These are phyloP conservation scores for Clytia hemisphaerica DNA, from an alignment of 30 jellyfish, hydroid and myxozoan species.

Conservation along the genomic window DNA sequence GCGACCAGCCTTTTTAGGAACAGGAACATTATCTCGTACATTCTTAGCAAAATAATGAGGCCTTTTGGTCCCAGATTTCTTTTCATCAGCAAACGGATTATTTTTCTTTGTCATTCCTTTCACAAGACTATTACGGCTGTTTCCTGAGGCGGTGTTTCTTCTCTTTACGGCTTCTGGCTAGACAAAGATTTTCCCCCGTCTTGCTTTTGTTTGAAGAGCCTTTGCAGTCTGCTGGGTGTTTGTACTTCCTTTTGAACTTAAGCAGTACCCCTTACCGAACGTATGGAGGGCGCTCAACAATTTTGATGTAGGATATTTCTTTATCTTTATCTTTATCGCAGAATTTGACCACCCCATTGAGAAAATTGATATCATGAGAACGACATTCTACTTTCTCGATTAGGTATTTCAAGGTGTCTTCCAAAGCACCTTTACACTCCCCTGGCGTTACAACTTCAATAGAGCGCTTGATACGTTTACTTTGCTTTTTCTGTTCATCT, in stretches of 20 bases:
- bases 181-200: conserved; percentile 4
- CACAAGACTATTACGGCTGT: no score
- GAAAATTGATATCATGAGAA: not conserved
- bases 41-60: conserved; percentile 11
- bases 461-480: no score
- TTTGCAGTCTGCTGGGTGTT: not conserved
- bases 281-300: conserved; percentile 1
- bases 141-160: no score
- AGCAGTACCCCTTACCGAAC: no score
- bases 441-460: not conserved
- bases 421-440: not conserved
- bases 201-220: not conserved
- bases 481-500: no score
- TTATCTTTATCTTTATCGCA: not conserved
- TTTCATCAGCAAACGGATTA: not conserved
- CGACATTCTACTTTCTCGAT: not conserved
- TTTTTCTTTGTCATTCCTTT: not conserved
- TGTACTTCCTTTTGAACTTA: not conserved
- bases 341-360: not conserved
- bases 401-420: not conserved
- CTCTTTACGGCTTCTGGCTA: conserved; percentile 14
- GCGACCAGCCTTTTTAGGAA: conserved; percentile 18
- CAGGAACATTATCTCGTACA: not conserved
- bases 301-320: not conserved
- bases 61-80: not conserved